Evolutionary conservation across 2,888 invertebrate species (phyloP), one percentile per base, ranked within the genome.

Genomic region (Zaprionus bogoriensis): DNA sequence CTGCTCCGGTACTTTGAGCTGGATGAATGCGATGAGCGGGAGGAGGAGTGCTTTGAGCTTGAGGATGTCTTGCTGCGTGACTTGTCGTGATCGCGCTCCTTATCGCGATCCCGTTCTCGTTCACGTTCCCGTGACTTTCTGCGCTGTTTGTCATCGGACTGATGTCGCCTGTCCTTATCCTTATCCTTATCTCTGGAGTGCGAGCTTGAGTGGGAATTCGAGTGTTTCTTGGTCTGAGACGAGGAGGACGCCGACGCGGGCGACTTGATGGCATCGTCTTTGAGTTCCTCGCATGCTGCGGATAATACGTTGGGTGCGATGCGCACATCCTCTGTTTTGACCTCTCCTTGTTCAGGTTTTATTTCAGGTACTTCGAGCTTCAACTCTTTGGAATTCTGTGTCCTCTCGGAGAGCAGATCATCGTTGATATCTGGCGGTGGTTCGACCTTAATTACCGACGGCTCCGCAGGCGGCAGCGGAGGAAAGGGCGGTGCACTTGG

Each of bases 181-280:
- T 39, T 39, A 5, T 57, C 60, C 19, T 60, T 69, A 7, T 76
- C 76, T 23, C 63, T 78, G 3, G 83, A 87, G 32, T 22, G 14
- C 9, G 25, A 44, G 42, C 44, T 53, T 1, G 58, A 66, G 12
- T 41, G 46, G 2, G 67, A 67, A n/a, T 80, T 77, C 4, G 67
- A 67, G n/a, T 80, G 77, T 32, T 87, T 89, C 27, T 88, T 90
- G 4, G 87, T 81, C 3, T 84, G 86, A 0, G 87, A 88, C 3
- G 88, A 87, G 1, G 85, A 81, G 0, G 85, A 81, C 1, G 55
- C 54, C 3, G 87, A 82, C 0, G 64, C 52, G 4, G 87, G 83
- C n/a, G 86, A 77, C 10, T 74, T 79, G 2, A 39, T 42, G 2
- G 25, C 4, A 4, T 76, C 82, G 4, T 65, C 69, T 46, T 74